Percentiles rank a stretch among this genome's conserved stretches.
These are phyloP conservation scores for Drosophila leonis DNA, from an alignment of 2,888 invertebrate species.

Conservation along the genomic window DNA sequence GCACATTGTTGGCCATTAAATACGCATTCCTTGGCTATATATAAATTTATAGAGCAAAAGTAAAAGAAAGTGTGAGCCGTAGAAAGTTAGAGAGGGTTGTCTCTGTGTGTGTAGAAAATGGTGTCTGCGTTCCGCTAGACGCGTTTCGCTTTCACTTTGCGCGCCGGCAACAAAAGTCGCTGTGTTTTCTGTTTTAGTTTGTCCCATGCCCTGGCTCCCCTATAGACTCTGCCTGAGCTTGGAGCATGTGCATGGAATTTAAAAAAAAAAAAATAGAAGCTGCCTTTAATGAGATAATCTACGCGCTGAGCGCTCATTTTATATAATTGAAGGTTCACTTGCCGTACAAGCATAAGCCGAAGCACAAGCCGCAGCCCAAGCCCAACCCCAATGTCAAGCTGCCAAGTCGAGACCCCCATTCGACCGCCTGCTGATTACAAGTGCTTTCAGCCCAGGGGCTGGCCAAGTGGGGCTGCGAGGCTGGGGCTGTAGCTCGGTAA, in stretches of 20 bases:
- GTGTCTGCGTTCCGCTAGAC: slow-evolving; percentile 70
- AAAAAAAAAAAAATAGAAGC: slow-evolving; percentile 48
- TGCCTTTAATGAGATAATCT: slow-evolving; percentile 84
- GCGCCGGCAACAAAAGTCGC: slow-evolving; percentile 43
- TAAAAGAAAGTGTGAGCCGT: slow-evolving; percentile 46
- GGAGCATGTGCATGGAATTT: slow-evolving; percentile 75
- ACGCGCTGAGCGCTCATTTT: slow-evolving; percentile 71
- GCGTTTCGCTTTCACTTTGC: slow-evolving; percentile 68
- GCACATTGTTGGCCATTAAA: slow-evolving; percentile 82
- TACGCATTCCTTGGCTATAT: slow-evolving; percentile 79
- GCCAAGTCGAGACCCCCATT: background rate
- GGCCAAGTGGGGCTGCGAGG: background rate
- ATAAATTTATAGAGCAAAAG: slow-evolving; percentile 79
- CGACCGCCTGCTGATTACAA: slow-evolving; percentile 60
- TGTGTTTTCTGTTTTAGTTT: slow-evolving; percentile 48
- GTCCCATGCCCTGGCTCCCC: background rate
- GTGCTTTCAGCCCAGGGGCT: slow-evolving; percentile 9
- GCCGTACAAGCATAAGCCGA: slow-evolving; percentile 36
- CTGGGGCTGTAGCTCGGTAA: slow-evolving; percentile 29
- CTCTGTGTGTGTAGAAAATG: slow-evolving; percentile 24
- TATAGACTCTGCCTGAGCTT: background rate
- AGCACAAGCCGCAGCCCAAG: slow-evolving; percentile 8
- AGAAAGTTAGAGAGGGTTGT: slow-evolving; percentile 18
- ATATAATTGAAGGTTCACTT: slow-evolving; percentile 80
- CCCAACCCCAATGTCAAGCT: background rate